Evolutionary conservation across 1,140 invertebrate genomes (phyloP).

Genomic region (Apolygus lucorum): DNA sequence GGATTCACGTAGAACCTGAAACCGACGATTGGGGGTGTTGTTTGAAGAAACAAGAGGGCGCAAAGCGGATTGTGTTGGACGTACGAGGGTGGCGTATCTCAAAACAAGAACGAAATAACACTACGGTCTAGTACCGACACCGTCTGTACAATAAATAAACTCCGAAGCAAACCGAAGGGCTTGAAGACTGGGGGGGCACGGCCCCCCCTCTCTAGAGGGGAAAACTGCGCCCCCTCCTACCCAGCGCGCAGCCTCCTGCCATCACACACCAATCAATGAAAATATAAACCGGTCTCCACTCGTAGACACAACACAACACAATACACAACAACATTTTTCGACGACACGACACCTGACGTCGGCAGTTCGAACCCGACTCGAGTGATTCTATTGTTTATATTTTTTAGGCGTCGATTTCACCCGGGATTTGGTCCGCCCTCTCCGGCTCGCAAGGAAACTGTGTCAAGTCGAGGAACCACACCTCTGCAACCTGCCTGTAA

Average conservation of each 20-base stretch:
- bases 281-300: conserved; percentile 32
- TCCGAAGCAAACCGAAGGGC: neutral
- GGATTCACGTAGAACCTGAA: too few species aligned
- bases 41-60: conserved; percentile 2
- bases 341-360: neutral
- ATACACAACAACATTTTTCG: conserved; percentile 19
- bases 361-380: neutral
- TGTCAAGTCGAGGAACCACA: conserved; percentile 15
- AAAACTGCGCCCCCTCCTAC: neutral
- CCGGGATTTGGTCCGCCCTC: neutral
- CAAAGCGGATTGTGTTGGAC: conserved; percentile 12
- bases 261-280: conserved; percentile 33
- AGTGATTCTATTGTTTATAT: conserved; percentile 16
- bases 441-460: neutral
- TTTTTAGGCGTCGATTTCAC: conserved; percentile 10
- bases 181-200: conserved; percentile 17
- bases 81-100: neutral
- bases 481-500: conserved; percentile 16
- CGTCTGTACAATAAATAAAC: conserved; percentile 34
- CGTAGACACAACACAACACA: conserved; percentile 23
- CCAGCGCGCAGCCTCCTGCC: conserved; percentile 25
- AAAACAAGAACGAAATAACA: neutral
- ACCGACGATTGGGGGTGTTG: neutral
- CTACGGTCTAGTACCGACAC: conserved; percentile 20
- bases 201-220: conserved; percentile 16